Evolutionary conservation across 2,113 vertebrate genomes (phyloP), one percentile per base, ranked within the genome.

Genomic region (Pseudonaja textilis): DNA sequence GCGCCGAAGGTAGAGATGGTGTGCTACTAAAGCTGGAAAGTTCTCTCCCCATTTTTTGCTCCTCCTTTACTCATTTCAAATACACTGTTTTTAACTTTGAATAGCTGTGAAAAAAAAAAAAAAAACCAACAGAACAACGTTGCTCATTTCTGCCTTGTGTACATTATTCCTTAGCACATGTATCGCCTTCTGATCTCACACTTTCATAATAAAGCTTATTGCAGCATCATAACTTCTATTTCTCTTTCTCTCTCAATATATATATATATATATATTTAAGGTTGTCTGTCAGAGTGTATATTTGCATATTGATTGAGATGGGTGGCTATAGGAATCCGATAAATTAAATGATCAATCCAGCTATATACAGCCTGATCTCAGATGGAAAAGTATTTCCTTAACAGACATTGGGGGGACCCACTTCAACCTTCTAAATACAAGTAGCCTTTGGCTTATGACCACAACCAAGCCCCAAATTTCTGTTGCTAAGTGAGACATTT

Each of bases 181-280:
- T 42, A 42, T 26, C 0, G 16, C 6, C 1, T 69, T n/a, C 2
- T 29, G 20, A 23, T 64, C 47, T 23, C 22, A 55, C 20, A 81
- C 34, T 45, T 89, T 56, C 26, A n/a, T 22, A 92, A 92, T 92
- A 92, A 92, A 92, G 39, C 86, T 89, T 89, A 1, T 50, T 59
- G 92, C 34, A 85, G 69, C 88, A 89, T 89, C 92, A 89, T 57
- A 54, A 81, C 11, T 81, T 39, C 16, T 39, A 18, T 20, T 34
- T 74, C 10, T 74, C 0, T 64, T 8, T 64, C 26, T 64, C 59
- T 81, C 61, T 64, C 8, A 3, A 12, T 29, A 12, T 64, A 29
- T 64, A 64, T 14, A 64, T 29, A 29, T 64, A 47, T 47, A 4
- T 64, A 4, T 29, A 29, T 61, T n/a, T 69, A 69, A n/a, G 29